phyloP scores from a whole-genome alignment of 1,140 invertebrate genomes.

The Propsilocerus akamusi region DNA sequence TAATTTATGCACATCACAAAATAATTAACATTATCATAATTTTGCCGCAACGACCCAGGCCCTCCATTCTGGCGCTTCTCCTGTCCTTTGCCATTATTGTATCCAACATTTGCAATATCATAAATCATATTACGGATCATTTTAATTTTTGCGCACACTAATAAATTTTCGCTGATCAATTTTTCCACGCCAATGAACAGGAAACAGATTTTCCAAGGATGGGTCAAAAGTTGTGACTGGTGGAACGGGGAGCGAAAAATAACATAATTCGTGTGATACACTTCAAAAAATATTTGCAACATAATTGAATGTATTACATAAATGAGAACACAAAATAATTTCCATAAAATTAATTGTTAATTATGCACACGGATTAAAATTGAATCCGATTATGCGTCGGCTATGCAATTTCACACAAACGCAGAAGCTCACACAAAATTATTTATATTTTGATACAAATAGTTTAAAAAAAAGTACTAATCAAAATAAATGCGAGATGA shows the following conservation, averaged over 20 bases:
- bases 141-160: too few species aligned
- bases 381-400: constrained; percentile 2
- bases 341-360: constrained; percentile 1
- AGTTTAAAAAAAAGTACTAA: too few species aligned
- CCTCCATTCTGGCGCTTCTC: background rate
- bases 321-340: constrained; percentile 4
- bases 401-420: too few species aligned
- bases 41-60: background rate
- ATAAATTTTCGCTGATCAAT: background rate
- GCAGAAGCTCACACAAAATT: too few species aligned
- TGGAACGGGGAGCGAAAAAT: too few species aligned
- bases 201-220: background rate
- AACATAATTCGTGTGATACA: too few species aligned
- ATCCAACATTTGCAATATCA: background rate
- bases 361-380: constrained; percentile 2
- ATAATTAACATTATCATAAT: constrained; percentile 4
- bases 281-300: too few species aligned
- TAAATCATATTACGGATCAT: constrained; percentile 3
- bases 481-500: too few species aligned
- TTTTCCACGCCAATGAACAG: constrained; percentile 1
- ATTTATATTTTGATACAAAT: too few species aligned
- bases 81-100: background rate
- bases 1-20: constrained; percentile 3
- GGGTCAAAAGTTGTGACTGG: too few species aligned
- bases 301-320: constrained; percentile 4